These are phyloP conservation scores for Karalla daura DNA, from an alignment of 2,797 vertebrate genomes.

Conservation along the genomic window DNA sequence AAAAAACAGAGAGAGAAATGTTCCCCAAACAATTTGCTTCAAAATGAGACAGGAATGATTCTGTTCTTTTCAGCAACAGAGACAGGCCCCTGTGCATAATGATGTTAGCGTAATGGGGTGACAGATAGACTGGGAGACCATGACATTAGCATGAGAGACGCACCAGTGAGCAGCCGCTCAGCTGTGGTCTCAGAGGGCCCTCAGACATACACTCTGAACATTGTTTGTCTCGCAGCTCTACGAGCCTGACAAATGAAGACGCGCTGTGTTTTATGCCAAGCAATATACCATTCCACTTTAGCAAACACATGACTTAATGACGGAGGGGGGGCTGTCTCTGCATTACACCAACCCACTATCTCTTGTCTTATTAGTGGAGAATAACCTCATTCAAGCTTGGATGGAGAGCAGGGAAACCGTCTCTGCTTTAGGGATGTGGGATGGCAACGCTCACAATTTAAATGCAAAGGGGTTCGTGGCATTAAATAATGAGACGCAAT, in stretches of 20 bases:
- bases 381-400: constrained; percentile 59
- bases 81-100: constrained; percentile 85
- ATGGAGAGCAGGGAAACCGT: constrained; percentile 36
- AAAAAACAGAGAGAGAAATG: constrained; percentile 70
- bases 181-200: constrained; percentile 81
- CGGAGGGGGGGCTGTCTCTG: constrained; percentile 49
- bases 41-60: constrained; percentile 87
- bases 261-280: constrained; percentile 71
- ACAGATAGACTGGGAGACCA: constrained; percentile 85
- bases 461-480: constrained; percentile 3
- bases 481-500: constrained; percentile 27
- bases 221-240: constrained; percentile 74
- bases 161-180: constrained; percentile 85
- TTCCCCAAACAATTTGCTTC: constrained; percentile 87
- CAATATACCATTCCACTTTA: constrained; percentile 78
- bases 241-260: constrained; percentile 83
- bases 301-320: constrained; percentile 78
- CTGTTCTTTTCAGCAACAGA: constrained; percentile 80
- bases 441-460: constrained; percentile 30
- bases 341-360: constrained; percentile 57
- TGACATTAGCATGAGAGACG: constrained; percentile 88
- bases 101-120: constrained; percentile 86
- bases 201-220: constrained; percentile 75
- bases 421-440: constrained; percentile 28
- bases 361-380: constrained; percentile 69